Evolutionary conservation across 2,888 invertebrate species (phyloP), one percentile per base, ranked within the genome.

Genomic region (Eucera pruinosa): DNA sequence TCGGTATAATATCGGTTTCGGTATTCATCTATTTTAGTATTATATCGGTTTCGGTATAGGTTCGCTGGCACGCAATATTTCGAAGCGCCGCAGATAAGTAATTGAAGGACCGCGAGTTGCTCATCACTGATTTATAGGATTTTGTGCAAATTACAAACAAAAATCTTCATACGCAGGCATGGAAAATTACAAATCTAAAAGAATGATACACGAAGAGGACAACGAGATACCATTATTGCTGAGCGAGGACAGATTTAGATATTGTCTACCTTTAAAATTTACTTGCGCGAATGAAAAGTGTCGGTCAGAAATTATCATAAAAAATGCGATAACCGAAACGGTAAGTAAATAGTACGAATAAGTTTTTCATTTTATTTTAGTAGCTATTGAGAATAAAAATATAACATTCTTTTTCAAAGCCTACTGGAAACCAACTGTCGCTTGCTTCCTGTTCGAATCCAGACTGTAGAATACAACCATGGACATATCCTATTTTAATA

Each of bases 391-490:
- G 43, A 18, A 13, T 4, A 18, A 48, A 13, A n/a, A 18, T 36
- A 94, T 94, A 52, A 30, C n/a, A 33, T 33, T 33, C 7, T 93
- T 93, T 3, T 94, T 83, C 72, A 9, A 58, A 92, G 92, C 64
- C 82, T 36, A 75, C 83, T 39, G 90, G 90, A 47, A 85, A 87
- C 39, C 88, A 89, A 62, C 88, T 93, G 4, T 94, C 95, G 74
- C 93, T 98, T 81, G 94, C 95, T 48, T 94, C 93, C 83, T 98
- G 98, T 92, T 93, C 94, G 30, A 97, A 97, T 89, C 90, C 93
- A 0, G 95, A 95, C 3, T 98, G 98, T 91, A 91, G 89, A 13
- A 90, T 94, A 1, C 91, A 94, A 67, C 97, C 97, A 0, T 92
- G 95, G 80, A 95, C 95, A 67, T 96, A 96, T 89, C 89, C 95